phyloP scores from a whole-genome alignment of 2,888 invertebrate species.

The Acanthosepion esculentum region DNA sequence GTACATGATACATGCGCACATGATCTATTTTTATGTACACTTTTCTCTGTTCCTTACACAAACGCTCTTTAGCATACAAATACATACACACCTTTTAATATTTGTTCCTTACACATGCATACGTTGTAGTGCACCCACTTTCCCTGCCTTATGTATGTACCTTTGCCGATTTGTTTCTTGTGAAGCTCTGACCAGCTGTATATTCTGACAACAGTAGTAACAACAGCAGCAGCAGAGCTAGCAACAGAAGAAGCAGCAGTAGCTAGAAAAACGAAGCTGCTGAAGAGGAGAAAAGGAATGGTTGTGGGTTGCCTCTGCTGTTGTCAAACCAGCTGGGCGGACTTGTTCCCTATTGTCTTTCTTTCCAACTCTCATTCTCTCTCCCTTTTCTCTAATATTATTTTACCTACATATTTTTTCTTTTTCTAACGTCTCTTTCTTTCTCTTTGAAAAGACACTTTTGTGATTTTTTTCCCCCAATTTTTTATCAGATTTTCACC shows the following conservation, averaged over 20 bases:
- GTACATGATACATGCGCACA: no score
- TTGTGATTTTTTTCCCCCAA: not conserved
- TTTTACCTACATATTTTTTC: not conserved
- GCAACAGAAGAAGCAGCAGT: not conserved
- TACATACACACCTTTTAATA: not conserved
- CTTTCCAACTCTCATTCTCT: not conserved
- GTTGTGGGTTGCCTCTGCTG: not conserved
- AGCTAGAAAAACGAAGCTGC: not conserved
- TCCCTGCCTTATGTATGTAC: not conserved
- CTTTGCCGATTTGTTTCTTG: not conserved
- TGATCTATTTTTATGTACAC: no score
- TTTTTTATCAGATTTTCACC: no score
- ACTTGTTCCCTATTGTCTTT: not conserved
- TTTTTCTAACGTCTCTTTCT: not conserved
- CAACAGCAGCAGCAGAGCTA: not conserved
- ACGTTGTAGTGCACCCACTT: no score
- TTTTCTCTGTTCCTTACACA: no score
- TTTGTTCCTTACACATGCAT: not conserved
- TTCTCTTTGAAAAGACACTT: no score
- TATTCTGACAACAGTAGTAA: not conserved
- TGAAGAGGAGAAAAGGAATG: not conserved
- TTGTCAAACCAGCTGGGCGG: slow-evolving; percentile 4
- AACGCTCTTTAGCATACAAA: not conserved
- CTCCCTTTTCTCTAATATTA: not conserved
- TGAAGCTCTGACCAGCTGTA: not conserved